Percentiles rank a stretch among this genome's conserved stretches.
phyloP scores from a whole-genome alignment of 2,888 invertebrate species.

The Lasioglossum figueresi region DNA sequence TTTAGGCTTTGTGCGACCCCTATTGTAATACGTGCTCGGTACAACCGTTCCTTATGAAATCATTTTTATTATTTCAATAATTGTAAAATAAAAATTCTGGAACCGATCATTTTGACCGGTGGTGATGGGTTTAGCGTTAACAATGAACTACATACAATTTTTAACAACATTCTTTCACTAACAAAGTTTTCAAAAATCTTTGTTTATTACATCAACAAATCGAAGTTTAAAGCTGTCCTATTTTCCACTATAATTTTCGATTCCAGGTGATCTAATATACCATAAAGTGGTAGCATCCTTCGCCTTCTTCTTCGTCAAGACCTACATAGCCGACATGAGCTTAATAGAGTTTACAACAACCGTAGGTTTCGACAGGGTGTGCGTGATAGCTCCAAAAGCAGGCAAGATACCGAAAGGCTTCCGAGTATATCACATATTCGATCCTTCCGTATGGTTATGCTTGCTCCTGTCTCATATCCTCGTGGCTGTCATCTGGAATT shows the following conservation, averaged over 20 bases:
- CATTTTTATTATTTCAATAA: no score
- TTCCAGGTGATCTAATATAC: background rate
- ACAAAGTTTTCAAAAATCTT: no score
- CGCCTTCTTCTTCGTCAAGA: background rate
- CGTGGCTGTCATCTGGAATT: slow-evolving; percentile 40
- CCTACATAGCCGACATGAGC: slow-evolving; percentile 29
- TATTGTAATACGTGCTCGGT: no score
- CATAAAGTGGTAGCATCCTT: background rate
- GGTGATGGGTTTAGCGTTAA: no score
- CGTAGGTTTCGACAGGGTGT: slow-evolving; percentile 58
- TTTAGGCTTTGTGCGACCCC: no score
- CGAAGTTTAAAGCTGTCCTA: background rate
- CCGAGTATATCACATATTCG: slow-evolving; percentile 60
- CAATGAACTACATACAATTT: background rate
- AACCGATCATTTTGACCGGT: no score
- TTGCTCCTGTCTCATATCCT: slow-evolving; percentile 37
- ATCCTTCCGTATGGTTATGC: slow-evolving; percentile 53
- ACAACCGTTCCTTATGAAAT: no score
- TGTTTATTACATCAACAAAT: no score
- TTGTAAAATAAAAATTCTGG: no score
- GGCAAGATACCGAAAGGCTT: slow-evolving; percentile 63
- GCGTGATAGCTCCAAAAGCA: slow-evolving; percentile 61
- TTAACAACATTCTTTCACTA: background rate
- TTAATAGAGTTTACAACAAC: slow-evolving; percentile 52
- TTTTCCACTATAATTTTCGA: background rate